A percentile compares a stretch with the other conserved stretches of the same genome.
These are phyloP conservation scores for Dione vanillae DNA, from an alignment of 2,888 invertebrate species.

Conservation along the genomic window DNA sequence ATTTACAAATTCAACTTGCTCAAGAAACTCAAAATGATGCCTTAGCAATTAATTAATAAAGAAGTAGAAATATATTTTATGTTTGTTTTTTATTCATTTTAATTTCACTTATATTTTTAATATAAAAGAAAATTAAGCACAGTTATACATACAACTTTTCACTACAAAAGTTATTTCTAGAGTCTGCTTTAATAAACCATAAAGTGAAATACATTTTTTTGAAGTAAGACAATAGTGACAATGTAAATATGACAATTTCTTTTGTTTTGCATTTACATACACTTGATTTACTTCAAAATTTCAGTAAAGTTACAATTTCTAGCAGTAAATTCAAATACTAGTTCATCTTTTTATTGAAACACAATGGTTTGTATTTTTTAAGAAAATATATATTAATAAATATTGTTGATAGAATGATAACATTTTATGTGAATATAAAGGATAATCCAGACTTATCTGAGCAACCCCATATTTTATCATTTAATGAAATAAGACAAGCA, in stretches of 20 bases:
- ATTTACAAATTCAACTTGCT: conserved; percentile 96
- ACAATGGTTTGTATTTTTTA: conserved; percentile 7
- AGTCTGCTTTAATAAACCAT: background rate
- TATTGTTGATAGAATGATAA: background rate
- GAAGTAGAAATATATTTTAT: conserved; percentile 34
- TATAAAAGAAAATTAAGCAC: background rate
- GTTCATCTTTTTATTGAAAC: background rate
- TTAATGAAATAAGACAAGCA: conserved; percentile 72
- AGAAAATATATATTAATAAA: background rate
- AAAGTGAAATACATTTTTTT: background rate
- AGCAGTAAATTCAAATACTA: no score
- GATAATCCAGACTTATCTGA: conserved; percentile 43
- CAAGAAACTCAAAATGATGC: conserved; percentile 95
- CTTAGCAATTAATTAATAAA: conserved; percentile 86
- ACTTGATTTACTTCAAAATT: conserved; percentile 8
- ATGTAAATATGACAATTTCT: background rate
- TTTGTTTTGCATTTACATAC: background rate
- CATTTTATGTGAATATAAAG: conserved; percentile 28
- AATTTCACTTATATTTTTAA: background rate
- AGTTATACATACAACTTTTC: background rate
- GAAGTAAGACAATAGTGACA: background rate
- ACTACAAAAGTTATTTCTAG: background rate
- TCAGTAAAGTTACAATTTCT: background rate
- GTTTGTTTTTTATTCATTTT: conserved; percentile 11
- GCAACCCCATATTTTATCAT: conserved; percentile 60